A percentile compares a stretch with the other conserved stretches of the same genome.
Evolutionary conservation across 2,797 vertebrate genomes (phyloP).

Genomic region (Sebastes vulpes): DNA sequence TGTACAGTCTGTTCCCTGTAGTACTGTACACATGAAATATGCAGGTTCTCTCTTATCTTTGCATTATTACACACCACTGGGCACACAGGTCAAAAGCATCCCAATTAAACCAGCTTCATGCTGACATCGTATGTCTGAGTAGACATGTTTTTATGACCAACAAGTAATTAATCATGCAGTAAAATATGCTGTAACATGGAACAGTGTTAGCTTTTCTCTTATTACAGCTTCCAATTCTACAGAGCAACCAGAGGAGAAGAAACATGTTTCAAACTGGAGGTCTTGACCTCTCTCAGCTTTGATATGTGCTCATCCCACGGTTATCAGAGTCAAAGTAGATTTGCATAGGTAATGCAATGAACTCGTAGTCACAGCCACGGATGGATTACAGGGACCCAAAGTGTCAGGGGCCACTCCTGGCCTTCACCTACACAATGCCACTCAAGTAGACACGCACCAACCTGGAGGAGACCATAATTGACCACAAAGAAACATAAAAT

Average conservation of each 20-base stretch:
- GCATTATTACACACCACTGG: constrained; percentile 39
- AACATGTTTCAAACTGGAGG: neutral
- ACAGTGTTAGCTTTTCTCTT: neutral
- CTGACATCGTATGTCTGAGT: constrained; percentile 18
- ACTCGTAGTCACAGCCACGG: neutral
- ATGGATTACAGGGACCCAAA: no score
- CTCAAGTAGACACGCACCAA: no score
- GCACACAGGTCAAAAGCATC: constrained; percentile 42
- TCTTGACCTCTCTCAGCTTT: neutral
- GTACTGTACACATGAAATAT: neutral
- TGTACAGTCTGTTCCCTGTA: neutral
- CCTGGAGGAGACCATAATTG: fast-evolving
- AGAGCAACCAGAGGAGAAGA: neutral
- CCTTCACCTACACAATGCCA: no score
- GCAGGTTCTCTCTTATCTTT: neutral
- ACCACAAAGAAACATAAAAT: no score
- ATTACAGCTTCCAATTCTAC: neutral
- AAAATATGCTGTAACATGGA: neutral
- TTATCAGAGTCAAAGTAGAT: neutral
- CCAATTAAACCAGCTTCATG: constrained; percentile 54
- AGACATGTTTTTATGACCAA: constrained; percentile 15
- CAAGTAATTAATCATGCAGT: constrained; percentile 38
- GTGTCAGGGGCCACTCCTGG: no score
- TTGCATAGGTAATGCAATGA: neutral
- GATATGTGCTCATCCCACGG: neutral